Evolutionary conservation across 2,113 vertebrate species (phyloP).

Genomic region (Monarcha castaneiventris): DNA sequence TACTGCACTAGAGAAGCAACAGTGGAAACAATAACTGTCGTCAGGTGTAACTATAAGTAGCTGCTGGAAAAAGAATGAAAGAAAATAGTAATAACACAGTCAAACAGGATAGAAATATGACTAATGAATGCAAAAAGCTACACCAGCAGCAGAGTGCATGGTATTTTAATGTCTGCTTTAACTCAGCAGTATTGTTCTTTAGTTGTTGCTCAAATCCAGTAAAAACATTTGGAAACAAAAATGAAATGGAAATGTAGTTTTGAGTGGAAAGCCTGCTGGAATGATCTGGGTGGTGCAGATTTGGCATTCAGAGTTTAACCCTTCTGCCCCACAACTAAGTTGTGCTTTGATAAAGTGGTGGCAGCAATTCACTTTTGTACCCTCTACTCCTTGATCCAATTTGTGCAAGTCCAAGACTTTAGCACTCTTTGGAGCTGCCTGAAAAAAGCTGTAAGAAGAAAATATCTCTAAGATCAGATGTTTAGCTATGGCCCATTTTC

Average conservation of each 20-base stretch:
- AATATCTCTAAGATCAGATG: background rate
- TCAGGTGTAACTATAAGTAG: background rate
- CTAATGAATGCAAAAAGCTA: background rate
- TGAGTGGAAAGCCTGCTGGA: background rate
- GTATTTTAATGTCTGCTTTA: background rate
- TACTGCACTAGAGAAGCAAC: background rate
- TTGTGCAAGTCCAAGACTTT: background rate
- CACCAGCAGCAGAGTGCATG: background rate
- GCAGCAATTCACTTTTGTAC: fast-evolving
- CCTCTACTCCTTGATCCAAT: background rate
- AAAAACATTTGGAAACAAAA: background rate
- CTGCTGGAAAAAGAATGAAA: background rate
- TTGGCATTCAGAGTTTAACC: background rate
- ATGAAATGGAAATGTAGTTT: background rate
- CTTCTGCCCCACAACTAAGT: fast-evolving
- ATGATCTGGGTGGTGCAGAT: background rate
- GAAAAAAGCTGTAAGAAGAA: background rate
- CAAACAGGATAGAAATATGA: background rate
- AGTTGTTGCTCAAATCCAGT: background rate
- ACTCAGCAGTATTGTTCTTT: background rate
- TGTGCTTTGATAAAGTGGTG: fast-evolving
- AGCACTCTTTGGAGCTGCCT: background rate
- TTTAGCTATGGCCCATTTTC: background rate
- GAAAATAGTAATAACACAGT: background rate
- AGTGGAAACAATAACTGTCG: constrained; percentile 40